A percentile compares a stretch with the other conserved stretches of the same genome.
Conservation (phyloP, 2,797 vertebrate genomes). For the Anguilla pacifica region DNA sequence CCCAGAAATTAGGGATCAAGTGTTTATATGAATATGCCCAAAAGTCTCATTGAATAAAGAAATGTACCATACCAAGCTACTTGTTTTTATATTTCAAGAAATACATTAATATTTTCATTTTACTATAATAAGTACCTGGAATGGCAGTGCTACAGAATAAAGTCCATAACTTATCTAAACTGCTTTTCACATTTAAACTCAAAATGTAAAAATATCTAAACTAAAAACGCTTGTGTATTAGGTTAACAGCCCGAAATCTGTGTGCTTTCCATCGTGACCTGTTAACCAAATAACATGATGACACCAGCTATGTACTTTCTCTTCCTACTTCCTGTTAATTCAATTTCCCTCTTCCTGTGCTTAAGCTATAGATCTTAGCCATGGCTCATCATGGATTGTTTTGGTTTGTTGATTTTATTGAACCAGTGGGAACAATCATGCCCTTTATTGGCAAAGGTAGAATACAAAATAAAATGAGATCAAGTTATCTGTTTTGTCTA, state of each 20-base stretch:
- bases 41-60: neutral
- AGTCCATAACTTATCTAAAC: neutral
- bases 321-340: neutral
- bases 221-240: too few relatives aligned
- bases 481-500: neutral
- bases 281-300: neutral
- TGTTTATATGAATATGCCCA: neutral
- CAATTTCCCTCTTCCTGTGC: neutral
- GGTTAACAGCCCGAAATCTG: neutral
- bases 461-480: conserved; percentile 1
- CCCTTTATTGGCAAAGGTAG: neutral
- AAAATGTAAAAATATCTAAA: neutral
- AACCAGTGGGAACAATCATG: neutral
- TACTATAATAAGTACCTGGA: neutral
- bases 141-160: neutral
- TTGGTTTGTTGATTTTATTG: neutral
- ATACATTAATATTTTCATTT: neutral
- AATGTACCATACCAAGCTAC: neutral
- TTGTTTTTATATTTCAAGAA: neutral
- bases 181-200: neutral
- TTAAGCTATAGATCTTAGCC: neutral
- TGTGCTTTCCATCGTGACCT: neutral
- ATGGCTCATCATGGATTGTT: neutral
- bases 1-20: neutral
- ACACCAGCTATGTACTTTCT: neutral